These are phyloP conservation scores for Horisme vitalbata DNA, from an alignment of 2,888 invertebrate genomes.

Conservation along the genomic window DNA sequence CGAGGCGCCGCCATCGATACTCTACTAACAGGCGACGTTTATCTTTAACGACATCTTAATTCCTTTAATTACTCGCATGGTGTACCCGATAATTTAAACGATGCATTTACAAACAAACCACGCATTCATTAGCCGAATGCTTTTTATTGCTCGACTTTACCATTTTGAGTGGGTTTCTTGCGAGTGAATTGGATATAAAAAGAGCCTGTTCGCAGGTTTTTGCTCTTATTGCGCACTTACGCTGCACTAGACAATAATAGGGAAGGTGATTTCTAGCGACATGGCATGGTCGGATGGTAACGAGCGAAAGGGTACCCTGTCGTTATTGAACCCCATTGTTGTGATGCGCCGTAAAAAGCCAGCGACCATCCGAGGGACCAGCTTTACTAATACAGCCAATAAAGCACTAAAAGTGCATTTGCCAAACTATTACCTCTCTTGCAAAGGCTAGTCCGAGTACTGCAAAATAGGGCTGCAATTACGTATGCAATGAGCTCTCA, in stretches of 20 bases:
- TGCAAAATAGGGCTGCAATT: slow-evolving; percentile 24
- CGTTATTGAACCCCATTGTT: slow-evolving; percentile 72
- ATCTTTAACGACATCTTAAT: slow-evolving; percentile 40
- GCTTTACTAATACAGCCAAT: slow-evolving; percentile 69
- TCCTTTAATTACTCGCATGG: slow-evolving; percentile 42
- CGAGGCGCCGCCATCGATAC: slow-evolving; percentile 19
- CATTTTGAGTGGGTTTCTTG: slow-evolving; percentile 20
- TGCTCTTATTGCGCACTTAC: slow-evolving; percentile 60
- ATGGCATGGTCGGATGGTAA: slow-evolving; percentile 62
- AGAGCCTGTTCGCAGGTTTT: slow-evolving; percentile 42
- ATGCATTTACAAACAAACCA: slow-evolving; percentile 30
- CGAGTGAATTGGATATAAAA: slow-evolving; percentile 25
- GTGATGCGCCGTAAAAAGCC: slow-evolving; percentile 66
- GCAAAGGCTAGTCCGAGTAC: slow-evolving; percentile 17
- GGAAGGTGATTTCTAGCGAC: slow-evolving; percentile 61
- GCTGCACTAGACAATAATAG: slow-evolving; percentile 58
- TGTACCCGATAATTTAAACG: slow-evolving; percentile 41
- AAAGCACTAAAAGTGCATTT: slow-evolving; percentile 67
- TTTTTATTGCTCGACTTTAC: slow-evolving; percentile 22
- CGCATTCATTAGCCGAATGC: slow-evolving; percentile 26
- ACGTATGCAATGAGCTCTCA: slow-evolving; percentile 22
- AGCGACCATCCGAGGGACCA: slow-evolving; percentile 51
- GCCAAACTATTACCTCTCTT: slow-evolving; percentile 23
- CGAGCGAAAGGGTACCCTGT: slow-evolving; percentile 62
- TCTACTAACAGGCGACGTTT: slow-evolving; percentile 16